Conservation (phyloP, 2,797 vertebrate genomes). For the Microctenopoma stevenorrisi region DNA sequence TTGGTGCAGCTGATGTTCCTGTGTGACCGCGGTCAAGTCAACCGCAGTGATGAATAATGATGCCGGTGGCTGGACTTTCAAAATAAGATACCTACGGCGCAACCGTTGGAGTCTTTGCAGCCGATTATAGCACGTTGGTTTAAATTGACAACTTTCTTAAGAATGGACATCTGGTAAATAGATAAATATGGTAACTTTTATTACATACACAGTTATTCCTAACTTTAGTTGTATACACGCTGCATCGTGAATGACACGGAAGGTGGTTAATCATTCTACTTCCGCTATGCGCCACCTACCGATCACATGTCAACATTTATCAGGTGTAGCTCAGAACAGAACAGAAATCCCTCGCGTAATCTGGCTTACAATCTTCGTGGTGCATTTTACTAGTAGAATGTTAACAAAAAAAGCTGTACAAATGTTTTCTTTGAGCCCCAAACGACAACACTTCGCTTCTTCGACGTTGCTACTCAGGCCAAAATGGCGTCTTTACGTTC, state of each 20-base stretch:
- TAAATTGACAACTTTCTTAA: fast-evolving
- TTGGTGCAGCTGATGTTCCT: conserved; percentile 58
- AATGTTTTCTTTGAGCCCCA: not conserved
- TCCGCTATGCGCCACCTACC: conserved; percentile 57
- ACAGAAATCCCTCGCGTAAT: not conserved
- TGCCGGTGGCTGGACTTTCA: conserved; percentile 56
- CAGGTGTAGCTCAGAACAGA: not conserved
- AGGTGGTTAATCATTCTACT: conserved; percentile 20
- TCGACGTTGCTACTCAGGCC: conserved; percentile 28
- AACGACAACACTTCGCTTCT: not conserved
- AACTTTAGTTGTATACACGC: not conserved
- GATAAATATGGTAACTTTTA: fast-evolving
- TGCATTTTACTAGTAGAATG: not conserved
- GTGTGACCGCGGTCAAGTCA: conserved; percentile 19
- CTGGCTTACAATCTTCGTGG: fast-evolving
- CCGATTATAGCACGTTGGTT: fast-evolving
- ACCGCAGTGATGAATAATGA: fast-evolving
- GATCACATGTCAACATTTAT: not conserved
- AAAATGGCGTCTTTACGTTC: conserved; percentile 73
- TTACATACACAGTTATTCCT: fast-evolving
- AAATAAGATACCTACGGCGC: conserved; percentile 12
- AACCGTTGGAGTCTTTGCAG: not conserved
- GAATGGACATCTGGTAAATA: fast-evolving
- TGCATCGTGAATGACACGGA: not conserved
- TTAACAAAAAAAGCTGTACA: not conserved